Conservation (phyloP, 2,113 vertebrate genomes). For the Furnarius figulus region DNA sequence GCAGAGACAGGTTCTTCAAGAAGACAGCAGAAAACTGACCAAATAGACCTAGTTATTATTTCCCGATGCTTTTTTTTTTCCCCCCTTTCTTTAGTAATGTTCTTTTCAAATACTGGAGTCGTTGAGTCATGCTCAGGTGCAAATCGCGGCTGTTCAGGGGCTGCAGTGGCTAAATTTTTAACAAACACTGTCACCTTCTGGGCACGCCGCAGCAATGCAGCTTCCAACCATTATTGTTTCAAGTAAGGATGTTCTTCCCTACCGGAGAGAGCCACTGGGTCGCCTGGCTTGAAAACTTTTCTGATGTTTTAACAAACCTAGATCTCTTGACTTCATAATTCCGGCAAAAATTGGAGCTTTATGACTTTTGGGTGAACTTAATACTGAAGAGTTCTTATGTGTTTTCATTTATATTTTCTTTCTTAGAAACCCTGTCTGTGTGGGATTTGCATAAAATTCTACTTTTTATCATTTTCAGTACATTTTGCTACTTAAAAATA, state of each 20-base stretch:
- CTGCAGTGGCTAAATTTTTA: not conserved
- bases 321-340: not conserved
- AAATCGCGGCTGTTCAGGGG: not conserved
- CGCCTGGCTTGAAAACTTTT: not conserved
- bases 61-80: not conserved
- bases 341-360: not conserved
- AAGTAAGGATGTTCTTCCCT: not conserved
- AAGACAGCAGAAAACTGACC: not conserved
- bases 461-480: fast-evolving
- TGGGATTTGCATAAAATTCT: not conserved
- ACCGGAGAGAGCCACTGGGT: fast-evolving
- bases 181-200: conserved; percentile 61
- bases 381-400: not conserved
- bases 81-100: no score
- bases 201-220: not conserved
- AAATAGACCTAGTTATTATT: not conserved
- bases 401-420: not conserved
- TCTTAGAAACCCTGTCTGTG: not conserved
- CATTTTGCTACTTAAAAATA: not conserved
- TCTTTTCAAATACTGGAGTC: not conserved
- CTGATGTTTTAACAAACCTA: not conserved
- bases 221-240: not conserved
- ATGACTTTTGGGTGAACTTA: not conserved
- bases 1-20: not conserved
- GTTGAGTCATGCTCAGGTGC: not conserved